Conservation (phyloP, 1,140 invertebrate species). For the Frieseomelitta varia region DNA sequence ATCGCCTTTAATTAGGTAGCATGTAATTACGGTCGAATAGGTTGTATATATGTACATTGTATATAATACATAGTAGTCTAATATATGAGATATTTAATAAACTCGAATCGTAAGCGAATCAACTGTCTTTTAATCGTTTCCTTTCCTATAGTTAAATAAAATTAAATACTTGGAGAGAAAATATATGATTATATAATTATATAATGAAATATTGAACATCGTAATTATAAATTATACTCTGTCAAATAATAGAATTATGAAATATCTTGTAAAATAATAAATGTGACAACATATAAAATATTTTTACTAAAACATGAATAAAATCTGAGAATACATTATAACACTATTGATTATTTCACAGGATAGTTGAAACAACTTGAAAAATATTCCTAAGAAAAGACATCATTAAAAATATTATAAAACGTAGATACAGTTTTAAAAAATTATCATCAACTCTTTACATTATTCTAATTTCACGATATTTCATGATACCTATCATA, state of each 20-base stretch:
- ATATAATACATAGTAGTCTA: conserved; percentile 80
- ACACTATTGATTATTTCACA: no score
- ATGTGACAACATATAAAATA: no score
- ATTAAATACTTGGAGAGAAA: background rate
- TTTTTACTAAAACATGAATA: no score
- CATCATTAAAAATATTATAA: no score
- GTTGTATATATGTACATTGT: conserved; percentile 83
- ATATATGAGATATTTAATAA: conserved; percentile 81
- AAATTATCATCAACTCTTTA: no score
- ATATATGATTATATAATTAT: background rate
- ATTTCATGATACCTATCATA: background rate
- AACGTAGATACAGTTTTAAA: background rate
- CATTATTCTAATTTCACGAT: no score
- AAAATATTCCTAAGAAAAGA: background rate
- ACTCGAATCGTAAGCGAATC: conserved; percentile 53
- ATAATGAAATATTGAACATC: background rate
- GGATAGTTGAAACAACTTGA: no score
- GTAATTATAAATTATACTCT: background rate
- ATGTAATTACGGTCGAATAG: conserved; percentile 51
- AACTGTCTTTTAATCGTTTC: background rate
- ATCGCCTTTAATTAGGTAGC: conserved; percentile 50
- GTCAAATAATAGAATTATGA: no score
- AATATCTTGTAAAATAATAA: no score
- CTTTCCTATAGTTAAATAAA: background rate
- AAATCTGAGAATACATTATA: no score